A percentile compares a stretch with the other conserved stretches of the same genome.
Conservation (phyloP, 2,113 vertebrate genomes). For the Cinclus cinclus region DNA sequence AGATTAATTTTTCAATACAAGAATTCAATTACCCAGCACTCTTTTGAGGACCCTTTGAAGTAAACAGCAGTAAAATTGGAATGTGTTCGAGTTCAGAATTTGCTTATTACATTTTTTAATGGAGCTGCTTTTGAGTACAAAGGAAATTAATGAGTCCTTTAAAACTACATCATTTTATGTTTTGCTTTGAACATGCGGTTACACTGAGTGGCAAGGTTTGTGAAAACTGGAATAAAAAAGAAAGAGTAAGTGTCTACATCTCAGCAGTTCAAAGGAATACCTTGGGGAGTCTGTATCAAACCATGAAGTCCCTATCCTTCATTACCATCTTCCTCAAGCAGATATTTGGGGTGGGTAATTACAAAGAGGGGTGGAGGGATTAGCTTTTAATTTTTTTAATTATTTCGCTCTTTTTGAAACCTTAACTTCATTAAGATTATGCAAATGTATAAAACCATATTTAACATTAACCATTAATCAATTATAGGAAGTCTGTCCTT, state of each 20-base stretch:
- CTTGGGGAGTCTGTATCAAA: slow-evolving; percentile 55
- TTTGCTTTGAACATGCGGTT: slow-evolving; percentile 65
- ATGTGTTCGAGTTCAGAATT: slow-evolving; percentile 43
- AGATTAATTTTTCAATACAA: slow-evolving; percentile 77
- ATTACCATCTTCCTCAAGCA: slow-evolving; percentile 51
- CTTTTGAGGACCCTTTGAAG: slow-evolving; percentile 72
- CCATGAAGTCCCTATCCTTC: slow-evolving; percentile 8
- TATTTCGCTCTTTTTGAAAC: slow-evolving; percentile 8
- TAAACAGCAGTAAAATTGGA: slow-evolving; percentile 67
- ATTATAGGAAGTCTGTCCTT: background rate
- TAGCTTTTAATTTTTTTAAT: background rate
- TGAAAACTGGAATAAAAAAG: slow-evolving; percentile 67
- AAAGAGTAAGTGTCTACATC: slow-evolving; percentile 1
- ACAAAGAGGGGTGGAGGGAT: background rate
- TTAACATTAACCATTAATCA: background rate
- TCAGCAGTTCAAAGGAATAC: slow-evolving; percentile 74
- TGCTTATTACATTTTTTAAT: slow-evolving; percentile 65
- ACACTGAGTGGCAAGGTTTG: slow-evolving; percentile 33
- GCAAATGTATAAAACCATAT: background rate
- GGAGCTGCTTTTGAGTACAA: slow-evolving; percentile 62
- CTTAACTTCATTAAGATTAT: background rate
- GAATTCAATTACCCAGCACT: slow-evolving; percentile 52
- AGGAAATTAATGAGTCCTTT: slow-evolving; percentile 75
- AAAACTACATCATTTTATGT: slow-evolving; percentile 69
- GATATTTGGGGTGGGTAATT: background rate